These are phyloP conservation scores for Pomatorhinus ruficollis DNA, from an alignment of 2,113 vertebrate genomes.

Conservation along the genomic window DNA sequence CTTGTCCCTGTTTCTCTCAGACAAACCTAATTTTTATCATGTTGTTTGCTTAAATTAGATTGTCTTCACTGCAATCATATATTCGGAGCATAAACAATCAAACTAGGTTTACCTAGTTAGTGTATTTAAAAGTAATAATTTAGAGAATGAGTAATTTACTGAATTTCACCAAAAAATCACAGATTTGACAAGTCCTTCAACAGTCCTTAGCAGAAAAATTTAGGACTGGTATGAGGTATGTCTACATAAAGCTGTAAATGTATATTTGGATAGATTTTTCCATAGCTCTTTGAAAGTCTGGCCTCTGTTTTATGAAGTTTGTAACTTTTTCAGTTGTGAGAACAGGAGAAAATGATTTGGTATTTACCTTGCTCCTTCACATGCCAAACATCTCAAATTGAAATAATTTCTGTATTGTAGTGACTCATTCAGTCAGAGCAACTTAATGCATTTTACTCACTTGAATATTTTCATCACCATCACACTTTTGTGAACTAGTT, in stretches of 20 bases:
- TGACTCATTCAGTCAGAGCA: not conserved
- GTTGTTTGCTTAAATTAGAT: not conserved
- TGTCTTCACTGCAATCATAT: not conserved
- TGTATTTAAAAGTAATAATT: not conserved
- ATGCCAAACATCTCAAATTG: not conserved
- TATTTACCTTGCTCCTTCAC: not conserved
- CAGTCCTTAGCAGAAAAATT: not conserved
- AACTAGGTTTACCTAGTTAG: not conserved
- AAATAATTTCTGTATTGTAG: not conserved
- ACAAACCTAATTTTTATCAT: not conserved
- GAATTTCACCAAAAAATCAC: not conserved
- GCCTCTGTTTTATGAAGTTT: not conserved
- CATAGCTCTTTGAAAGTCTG: not conserved
- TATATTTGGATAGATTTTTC: not conserved
- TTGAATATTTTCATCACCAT: not conserved
- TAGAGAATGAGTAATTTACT: not conserved
- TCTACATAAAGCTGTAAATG: not conserved
- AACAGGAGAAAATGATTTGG: not conserved
- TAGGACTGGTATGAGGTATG: not conserved
- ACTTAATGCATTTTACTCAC: not conserved
- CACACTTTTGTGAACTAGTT: not conserved
- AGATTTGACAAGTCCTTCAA: not conserved
- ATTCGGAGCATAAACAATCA: not conserved
- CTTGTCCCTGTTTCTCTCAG: not conserved
- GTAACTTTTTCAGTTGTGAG: not conserved